phyloP scores from a whole-genome alignment of 2,113 vertebrate genomes.

The Scopus umbretta region DNA sequence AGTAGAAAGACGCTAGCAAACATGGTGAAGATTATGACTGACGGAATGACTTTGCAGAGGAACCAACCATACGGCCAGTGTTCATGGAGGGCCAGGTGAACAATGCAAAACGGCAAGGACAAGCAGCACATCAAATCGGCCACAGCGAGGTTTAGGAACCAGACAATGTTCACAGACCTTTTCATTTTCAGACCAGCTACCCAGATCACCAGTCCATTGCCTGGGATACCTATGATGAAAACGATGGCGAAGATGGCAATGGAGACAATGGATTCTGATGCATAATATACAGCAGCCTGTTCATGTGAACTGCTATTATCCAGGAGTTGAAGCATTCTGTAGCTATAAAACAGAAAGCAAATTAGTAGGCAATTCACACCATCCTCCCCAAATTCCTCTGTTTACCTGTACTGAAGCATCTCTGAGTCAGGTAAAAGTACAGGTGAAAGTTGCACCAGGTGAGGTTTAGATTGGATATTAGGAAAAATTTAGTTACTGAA shows the following conservation, averaged over 20 bases:
- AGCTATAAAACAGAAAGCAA: background rate
- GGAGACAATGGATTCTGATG: background rate
- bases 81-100: constrained; percentile 53
- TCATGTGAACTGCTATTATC: constrained; percentile 16
- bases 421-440: background rate
- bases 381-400: background rate
- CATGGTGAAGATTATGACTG: constrained; percentile 77
- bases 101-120: constrained; percentile 74
- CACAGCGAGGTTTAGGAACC: constrained; percentile 80
- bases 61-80: constrained; percentile 75
- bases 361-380: background rate
- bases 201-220: constrained; percentile 81
- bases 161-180: constrained; percentile 73
- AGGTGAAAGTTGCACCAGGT: too few species aligned
- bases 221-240: constrained; percentile 73
- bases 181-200: constrained; percentile 77
- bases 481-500: too few species aligned
- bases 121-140: constrained; percentile 80
- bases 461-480: too few species aligned
- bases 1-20: constrained; percentile 81
- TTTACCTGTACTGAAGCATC: background rate
- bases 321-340: constrained; percentile 31
- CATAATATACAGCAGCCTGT: background rate
- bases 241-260: constrained; percentile 59
- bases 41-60: constrained; percentile 77